Evolutionary conservation across 2,113 vertebrate genomes (phyloP).

Genomic region (Zosterops hypoxanthus): DNA sequence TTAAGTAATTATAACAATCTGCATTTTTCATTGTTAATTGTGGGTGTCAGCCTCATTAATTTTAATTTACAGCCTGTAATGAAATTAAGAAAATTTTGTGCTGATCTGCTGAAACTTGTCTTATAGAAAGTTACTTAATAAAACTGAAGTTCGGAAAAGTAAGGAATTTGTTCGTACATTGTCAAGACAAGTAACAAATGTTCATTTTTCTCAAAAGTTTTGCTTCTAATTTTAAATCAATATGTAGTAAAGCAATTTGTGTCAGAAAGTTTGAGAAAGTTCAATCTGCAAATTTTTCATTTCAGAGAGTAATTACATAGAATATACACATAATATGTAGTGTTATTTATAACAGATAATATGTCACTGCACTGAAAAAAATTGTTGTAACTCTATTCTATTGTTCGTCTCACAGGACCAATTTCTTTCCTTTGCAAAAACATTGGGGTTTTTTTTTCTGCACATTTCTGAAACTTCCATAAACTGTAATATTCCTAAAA

Average conservation of each 20-base stretch:
- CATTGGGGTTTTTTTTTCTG: not conserved
- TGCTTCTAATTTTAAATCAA: constrained; percentile 53
- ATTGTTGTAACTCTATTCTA: not conserved
- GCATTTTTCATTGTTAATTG: constrained; percentile 99
- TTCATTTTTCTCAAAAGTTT: constrained; percentile 33
- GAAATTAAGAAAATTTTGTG: constrained; percentile 99
- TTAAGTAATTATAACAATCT: constrained; percentile 99
- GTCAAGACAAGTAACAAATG: constrained; percentile 39
- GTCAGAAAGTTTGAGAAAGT: constrained; percentile 56
- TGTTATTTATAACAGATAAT: constrained; percentile 34
- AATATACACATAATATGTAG: constrained; percentile 32
- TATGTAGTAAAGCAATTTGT: constrained; percentile 20
- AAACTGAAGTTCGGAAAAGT: constrained; percentile 79
- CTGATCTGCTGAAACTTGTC: constrained; percentile 99
- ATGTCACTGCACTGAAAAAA: constrained; percentile 9
- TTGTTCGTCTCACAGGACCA: not conserved
- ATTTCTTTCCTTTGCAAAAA: not conserved
- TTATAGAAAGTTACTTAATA: constrained; percentile 81
- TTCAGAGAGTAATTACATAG: constrained; percentile 44
- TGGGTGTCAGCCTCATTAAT: constrained; percentile 99
- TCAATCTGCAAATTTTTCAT: constrained; percentile 45
- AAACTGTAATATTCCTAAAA: not conserved
- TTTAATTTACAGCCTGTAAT: constrained; percentile 99
- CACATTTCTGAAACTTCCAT: not conserved
- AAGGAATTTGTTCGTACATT: constrained; percentile 58